Conservation (phyloP, 2,888 invertebrate species). For the Tillus elongatus region DNA sequence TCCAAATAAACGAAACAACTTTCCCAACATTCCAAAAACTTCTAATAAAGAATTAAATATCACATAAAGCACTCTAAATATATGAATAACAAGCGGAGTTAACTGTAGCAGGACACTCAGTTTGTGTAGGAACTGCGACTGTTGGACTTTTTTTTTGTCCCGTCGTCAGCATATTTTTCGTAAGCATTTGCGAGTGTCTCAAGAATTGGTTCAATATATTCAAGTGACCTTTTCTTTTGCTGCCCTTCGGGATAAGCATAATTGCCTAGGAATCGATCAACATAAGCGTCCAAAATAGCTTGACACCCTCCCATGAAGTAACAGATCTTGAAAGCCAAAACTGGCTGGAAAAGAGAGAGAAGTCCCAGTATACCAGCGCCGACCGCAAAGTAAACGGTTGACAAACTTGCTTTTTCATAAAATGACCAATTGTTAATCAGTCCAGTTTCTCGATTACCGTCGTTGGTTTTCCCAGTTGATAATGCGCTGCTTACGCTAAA, state of each 20-base stretch:
- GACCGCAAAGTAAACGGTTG: slow-evolving; percentile 27
- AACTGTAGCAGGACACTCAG: slow-evolving; percentile 31
- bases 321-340: slow-evolving; percentile 34
- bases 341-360: slow-evolving; percentile 29
- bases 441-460: no score
- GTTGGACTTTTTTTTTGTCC: slow-evolving; percentile 34
- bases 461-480: no score
- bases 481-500: no score
- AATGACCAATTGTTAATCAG: no score
- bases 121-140: slow-evolving; percentile 30
- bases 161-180: slow-evolving; percentile 32
- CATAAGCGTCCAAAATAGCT: slow-evolving; percentile 10
- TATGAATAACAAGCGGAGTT: slow-evolving; percentile 29
- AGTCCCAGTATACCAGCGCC: slow-evolving; percentile 27
- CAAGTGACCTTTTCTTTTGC: slow-evolving; percentile 29
- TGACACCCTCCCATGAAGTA: slow-evolving; percentile 30
- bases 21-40: no score
- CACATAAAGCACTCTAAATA: slow-evolving; percentile 29
- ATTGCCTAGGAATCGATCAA: slow-evolving; percentile 14
- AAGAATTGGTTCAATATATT: slow-evolving; percentile 34
- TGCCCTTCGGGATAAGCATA: no score
- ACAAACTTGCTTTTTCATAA: no score
- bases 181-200: slow-evolving; percentile 33
- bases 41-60: slow-evolving; percentile 23
- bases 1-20: not conserved